Evolutionary conservation across 2,888 invertebrate species (phyloP).

Genomic region (Blastobasis adustella): DNA sequence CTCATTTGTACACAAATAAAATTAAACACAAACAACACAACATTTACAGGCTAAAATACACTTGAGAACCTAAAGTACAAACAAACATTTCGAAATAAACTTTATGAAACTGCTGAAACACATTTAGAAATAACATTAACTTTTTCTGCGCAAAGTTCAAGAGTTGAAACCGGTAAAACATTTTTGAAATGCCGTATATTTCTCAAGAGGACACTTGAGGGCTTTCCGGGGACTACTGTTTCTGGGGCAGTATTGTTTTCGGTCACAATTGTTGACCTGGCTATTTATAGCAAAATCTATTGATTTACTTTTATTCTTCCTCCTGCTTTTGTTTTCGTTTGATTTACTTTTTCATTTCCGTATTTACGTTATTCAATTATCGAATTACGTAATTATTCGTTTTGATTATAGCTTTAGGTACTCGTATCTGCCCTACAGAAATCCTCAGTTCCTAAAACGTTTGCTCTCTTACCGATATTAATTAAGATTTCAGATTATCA

Average conservation of each 20-base stretch:
- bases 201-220: slow-evolving; percentile 20
- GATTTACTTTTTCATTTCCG: background rate
- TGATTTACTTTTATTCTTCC: background rate
- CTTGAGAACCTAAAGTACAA: too few relatives aligned
- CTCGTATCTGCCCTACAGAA: background rate
- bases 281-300: too few relatives aligned
- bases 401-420: background rate
- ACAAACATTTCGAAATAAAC: too few relatives aligned
- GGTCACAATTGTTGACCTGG: slow-evolving; percentile 15
- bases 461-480: slow-evolving; percentile 3
- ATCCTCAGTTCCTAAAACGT: too few relatives aligned
- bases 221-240: slow-evolving; percentile 11
- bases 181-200: slow-evolving; percentile 21
- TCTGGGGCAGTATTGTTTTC: slow-evolving; percentile 17
- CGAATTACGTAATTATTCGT: background rate
- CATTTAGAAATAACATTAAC: slow-evolving; percentile 12
- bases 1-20: too few relatives aligned
- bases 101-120: background rate
- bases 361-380: background rate
- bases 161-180: slow-evolving; percentile 17
- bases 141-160: slow-evolving; percentile 7
- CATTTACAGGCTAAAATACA: too few relatives aligned
- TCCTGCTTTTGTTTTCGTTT: background rate
- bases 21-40: too few relatives aligned
- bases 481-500: slow-evolving; percentile 17